These are phyloP conservation scores for Polylopha cassiicola DNA, from an alignment of 2,888 invertebrate genomes.

Conservation along the genomic window DNA sequence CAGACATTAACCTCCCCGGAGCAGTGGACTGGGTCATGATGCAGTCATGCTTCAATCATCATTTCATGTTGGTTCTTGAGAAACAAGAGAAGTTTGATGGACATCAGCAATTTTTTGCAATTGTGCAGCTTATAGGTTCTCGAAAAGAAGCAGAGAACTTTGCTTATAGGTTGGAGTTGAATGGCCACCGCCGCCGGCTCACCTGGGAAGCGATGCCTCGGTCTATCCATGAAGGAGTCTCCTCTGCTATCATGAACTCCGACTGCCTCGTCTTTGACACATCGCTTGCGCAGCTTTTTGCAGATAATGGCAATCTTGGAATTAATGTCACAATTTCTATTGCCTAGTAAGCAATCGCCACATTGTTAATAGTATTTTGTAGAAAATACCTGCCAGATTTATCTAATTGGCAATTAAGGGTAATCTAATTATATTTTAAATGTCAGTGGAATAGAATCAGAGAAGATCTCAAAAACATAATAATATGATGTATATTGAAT, in stretches of 20 bases:
- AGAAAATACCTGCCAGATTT: constrained; percentile 29
- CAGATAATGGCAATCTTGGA: constrained; percentile 99
- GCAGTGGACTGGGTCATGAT: constrained; percentile 99
- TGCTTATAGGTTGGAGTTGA: constrained; percentile 97
- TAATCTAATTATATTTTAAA: constrained; percentile 23
- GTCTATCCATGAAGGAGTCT: constrained; percentile 98
- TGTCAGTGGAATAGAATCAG: constrained; percentile 17
- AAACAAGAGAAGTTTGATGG: constrained; percentile 99
- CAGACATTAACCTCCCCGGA: constrained; percentile 99
- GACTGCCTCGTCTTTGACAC: constrained; percentile 99
- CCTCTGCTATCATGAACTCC: constrained; percentile 97
- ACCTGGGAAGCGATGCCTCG: constrained; percentile 99
- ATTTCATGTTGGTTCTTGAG: constrained; percentile 99
- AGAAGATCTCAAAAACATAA: constrained; percentile 19
- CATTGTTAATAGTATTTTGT: constrained; percentile 16
- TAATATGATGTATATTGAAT: constrained; percentile 14
- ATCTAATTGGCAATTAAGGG: constrained; percentile 29
- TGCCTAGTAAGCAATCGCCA: constrained; percentile 76
- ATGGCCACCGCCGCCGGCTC: constrained; percentile 94
- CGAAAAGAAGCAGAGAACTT: constrained; percentile 99
- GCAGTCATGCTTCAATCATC: constrained; percentile 99
- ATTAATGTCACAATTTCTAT: constrained; percentile 99
- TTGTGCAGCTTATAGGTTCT: constrained; percentile 99
- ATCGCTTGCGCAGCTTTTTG: constrained; percentile 97
- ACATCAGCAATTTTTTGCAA: constrained; percentile 97